Percentiles rank a stretch among this genome's conserved stretches.
Conservation (phyloP, 2,888 invertebrate genomes). For the Platyscelio sp. region DNA sequence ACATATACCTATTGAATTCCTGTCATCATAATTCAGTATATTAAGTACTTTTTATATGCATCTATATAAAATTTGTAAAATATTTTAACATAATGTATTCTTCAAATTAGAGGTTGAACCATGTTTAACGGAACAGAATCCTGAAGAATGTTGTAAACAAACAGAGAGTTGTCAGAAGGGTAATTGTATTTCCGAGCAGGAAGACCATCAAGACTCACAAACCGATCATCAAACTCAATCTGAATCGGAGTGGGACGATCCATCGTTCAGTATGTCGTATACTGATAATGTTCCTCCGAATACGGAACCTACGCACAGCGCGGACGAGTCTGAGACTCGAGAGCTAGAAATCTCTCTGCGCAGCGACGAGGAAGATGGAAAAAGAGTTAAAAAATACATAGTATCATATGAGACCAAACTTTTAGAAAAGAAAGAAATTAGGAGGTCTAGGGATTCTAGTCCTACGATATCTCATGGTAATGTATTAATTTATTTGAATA, state of each 20-base stretch:
- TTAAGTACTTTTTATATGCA: too few species aligned
- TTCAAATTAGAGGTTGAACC: too few species aligned
- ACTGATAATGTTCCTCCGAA: constrained; percentile 73
- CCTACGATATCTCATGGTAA: constrained; percentile 82
- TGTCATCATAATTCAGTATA: too few species aligned
- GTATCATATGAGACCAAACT: constrained; percentile 83
- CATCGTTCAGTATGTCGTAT: constrained; percentile 65
- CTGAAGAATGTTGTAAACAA: constrained; percentile 24
- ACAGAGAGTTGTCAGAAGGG: constrained; percentile 19
- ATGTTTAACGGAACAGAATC: too few species aligned
- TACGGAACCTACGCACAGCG: constrained; percentile 75
- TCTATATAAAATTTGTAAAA: too few species aligned
- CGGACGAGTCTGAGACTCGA: constrained; percentile 79
- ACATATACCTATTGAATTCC: too few species aligned
- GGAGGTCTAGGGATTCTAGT: constrained; percentile 77
- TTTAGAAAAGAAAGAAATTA: constrained; percentile 68
- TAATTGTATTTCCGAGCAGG: neutral
- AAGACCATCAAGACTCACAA: constrained; percentile 65
- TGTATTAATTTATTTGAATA: neutral
- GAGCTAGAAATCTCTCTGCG: constrained; percentile 81
- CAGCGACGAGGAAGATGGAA: constrained; percentile 79
- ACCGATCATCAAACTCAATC: constrained; percentile 59
- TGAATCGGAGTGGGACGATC: constrained; percentile 68
- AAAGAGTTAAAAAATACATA: constrained; percentile 82
- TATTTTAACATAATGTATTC: too few species aligned